phyloP scores from a whole-genome alignment of 2,113 vertebrate genomes.

The Pollimyrus isidori region DNA sequence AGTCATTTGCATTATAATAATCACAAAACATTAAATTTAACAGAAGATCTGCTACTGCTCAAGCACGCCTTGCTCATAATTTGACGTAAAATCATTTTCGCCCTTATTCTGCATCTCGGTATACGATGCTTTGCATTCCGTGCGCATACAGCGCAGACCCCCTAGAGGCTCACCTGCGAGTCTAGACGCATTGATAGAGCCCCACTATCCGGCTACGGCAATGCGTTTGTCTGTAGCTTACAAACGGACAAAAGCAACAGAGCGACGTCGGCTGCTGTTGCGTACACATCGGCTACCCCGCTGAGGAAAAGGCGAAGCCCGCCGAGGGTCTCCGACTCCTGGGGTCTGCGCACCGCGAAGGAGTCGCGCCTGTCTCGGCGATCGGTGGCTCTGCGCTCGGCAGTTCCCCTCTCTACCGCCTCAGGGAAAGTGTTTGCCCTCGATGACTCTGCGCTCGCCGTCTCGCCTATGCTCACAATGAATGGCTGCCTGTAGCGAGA shows the following conservation, averaged over 20 bases:
- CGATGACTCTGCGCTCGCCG: slow-evolving; percentile 64
- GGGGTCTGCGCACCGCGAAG: neutral
- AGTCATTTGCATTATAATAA: neutral
- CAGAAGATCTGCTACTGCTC: neutral
- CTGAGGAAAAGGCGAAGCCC: slow-evolving; percentile 18
- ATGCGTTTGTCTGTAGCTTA: slow-evolving; percentile 20
- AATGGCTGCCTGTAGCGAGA: slow-evolving; percentile 72
- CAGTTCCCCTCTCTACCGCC: slow-evolving; percentile 21
- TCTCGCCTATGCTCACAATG: slow-evolving; percentile 68
- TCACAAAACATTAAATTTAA: neutral
- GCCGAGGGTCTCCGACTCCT: neutral
- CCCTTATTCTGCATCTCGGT: neutral
- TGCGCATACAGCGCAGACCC: slow-evolving; percentile 44
- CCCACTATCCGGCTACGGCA: slow-evolving; percentile 19
- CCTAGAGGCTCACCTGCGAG: slow-evolving; percentile 57
- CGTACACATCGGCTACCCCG: neutral
- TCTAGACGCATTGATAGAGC: slow-evolving; percentile 42
- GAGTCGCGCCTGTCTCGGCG: slow-evolving; percentile 21
- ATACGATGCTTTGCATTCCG: slow-evolving; percentile 46
- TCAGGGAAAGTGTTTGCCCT: slow-evolving; percentile 43
- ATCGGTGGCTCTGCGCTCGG: slow-evolving; percentile 59
- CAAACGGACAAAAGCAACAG: neutral
- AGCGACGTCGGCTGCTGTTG: neutral
- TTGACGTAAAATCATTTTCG: neutral
- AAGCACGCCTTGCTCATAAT: neutral